Evolutionary conservation across 2,113 vertebrate species (phyloP).

Genomic region (Podilymbus podiceps): DNA sequence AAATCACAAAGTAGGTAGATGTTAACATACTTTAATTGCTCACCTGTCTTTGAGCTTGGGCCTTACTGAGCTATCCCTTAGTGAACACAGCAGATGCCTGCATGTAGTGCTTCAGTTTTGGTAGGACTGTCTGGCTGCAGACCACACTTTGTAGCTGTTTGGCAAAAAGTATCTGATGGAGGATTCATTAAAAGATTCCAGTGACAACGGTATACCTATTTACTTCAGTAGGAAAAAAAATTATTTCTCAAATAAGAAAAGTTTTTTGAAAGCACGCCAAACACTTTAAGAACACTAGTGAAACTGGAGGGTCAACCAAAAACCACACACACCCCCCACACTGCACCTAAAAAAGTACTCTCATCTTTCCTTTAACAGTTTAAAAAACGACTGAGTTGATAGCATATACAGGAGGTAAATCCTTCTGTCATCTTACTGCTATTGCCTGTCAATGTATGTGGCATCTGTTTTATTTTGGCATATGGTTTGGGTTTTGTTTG

Average conservation of each 20-base stretch:
- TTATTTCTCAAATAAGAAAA: not conserved
- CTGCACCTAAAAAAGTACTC: not conserved
- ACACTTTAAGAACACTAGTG: not conserved
- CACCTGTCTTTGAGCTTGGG: not conserved
- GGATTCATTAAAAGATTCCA: not conserved
- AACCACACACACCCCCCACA: not conserved
- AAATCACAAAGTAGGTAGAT: not conserved
- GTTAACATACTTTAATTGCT: fast-evolving
- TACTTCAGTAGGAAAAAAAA: not conserved
- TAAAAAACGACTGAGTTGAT: not conserved
- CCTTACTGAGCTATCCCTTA: not conserved
- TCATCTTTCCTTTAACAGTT: not conserved
- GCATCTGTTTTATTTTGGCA: not conserved
- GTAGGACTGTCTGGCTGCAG: not conserved
- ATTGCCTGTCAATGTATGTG: not conserved
- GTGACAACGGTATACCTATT: not conserved
- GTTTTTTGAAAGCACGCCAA: not conserved
- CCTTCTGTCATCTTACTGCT: not conserved
- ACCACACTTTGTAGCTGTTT: not conserved
- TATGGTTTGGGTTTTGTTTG: too few relatives aligned
- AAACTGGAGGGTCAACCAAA: not conserved
- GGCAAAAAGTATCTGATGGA: not conserved
- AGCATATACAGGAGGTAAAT: not conserved
- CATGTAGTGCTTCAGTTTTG: not conserved
- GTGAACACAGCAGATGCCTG: fast-evolving